Percentiles rank a stretch among this genome's conserved stretches.
phyloP scores from a whole-genome alignment of 2,113 vertebrate genomes.

The Nycticorax nycticorax region DNA sequence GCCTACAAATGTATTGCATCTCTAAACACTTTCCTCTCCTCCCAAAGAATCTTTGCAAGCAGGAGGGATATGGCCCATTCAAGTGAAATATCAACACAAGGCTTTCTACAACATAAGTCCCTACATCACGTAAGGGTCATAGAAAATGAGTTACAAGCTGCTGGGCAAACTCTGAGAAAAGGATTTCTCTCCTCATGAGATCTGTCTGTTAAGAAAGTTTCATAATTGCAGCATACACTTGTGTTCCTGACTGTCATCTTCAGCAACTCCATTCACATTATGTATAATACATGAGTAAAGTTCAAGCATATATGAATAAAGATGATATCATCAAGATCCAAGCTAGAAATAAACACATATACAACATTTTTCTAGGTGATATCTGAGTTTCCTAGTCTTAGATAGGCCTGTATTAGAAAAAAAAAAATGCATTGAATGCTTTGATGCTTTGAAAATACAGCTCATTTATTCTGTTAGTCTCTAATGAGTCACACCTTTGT shows the following conservation, averaged over 20 bases:
- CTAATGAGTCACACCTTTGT: background rate
- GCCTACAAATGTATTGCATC: background rate
- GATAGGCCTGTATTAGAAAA: background rate
- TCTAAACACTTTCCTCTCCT: background rate
- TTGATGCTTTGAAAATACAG: background rate
- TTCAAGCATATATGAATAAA: background rate
- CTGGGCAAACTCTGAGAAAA: background rate
- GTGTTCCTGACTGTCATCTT: background rate
- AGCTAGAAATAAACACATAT: background rate
- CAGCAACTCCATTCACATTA: background rate
- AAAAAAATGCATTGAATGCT: background rate
- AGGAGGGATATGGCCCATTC: background rate
- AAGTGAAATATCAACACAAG: background rate
- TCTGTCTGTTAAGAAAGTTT: background rate
- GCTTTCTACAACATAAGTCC: rapidly evolving
- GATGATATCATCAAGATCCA: background rate
- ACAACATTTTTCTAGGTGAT: background rate
- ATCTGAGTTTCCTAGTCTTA: background rate
- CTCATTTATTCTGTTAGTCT: background rate
- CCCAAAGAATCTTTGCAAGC: background rate
- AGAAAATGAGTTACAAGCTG: background rate
- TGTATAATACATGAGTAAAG: background rate
- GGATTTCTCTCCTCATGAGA: background rate
- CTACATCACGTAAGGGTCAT: background rate
- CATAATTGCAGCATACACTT: background rate